Evolutionary conservation across 2,888 invertebrate genomes (phyloP).

Genomic region (Calameuta pallipes): DNA sequence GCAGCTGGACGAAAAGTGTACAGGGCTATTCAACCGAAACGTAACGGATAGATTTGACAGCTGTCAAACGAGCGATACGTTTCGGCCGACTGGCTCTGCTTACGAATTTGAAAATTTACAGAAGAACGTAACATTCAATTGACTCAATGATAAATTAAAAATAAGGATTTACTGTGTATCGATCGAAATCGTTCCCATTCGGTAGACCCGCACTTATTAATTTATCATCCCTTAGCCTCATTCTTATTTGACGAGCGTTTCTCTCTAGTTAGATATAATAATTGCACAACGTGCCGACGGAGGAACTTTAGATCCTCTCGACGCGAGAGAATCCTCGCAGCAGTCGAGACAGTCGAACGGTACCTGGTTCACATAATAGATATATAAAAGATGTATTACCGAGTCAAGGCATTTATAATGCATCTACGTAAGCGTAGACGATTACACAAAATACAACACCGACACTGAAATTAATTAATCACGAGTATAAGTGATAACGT

Average conservation of each 20-base stretch:
- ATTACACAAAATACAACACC: conserved; percentile 38
- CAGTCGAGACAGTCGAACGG: conserved; percentile 4
- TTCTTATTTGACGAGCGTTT: neutral
- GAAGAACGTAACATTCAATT: neutral
- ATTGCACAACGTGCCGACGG: neutral
- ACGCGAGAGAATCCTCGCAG: neutral
- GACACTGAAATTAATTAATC: conserved; percentile 26
- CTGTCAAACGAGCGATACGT: too few relatives aligned
- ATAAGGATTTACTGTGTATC: neutral
- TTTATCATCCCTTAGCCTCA: too few relatives aligned
- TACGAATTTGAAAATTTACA: neutral
- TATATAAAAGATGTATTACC: neutral
- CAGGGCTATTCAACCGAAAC: neutral
- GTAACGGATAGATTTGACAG: neutral
- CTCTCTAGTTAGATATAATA: neutral
- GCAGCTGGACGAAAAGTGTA: neutral
- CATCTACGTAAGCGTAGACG: conserved; percentile 30
- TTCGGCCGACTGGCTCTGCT: neutral
- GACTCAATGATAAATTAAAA: neutral
- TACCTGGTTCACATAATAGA: conserved; percentile 6
- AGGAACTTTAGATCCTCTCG: neutral
- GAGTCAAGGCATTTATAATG: conserved; percentile 4
- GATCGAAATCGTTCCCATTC: too few relatives aligned
- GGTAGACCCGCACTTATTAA: too few relatives aligned
- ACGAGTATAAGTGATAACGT: neutral